phyloP scores from a whole-genome alignment of 2,888 invertebrate species.

The Pachycephus smyrnensis region DNA sequence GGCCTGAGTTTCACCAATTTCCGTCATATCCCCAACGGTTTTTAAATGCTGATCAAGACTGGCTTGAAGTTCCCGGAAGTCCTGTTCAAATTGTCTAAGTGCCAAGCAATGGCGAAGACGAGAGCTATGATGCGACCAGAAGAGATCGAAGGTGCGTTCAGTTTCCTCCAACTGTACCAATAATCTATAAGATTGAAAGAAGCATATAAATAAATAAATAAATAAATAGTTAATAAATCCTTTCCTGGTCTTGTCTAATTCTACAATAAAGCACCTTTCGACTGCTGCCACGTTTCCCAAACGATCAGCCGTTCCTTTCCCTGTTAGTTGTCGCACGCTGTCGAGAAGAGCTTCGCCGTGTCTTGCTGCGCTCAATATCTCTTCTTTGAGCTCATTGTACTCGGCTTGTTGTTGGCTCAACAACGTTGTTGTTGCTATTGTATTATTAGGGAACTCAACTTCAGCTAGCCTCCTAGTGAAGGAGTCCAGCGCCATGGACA shows the following conservation, averaged over 20 bases:
- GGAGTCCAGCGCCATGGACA: conserved; percentile 86
- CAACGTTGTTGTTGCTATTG: conserved; percentile 87
- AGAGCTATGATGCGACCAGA: conserved; percentile 93
- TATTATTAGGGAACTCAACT: conserved; percentile 94
- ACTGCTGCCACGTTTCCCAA: conserved; percentile 92
- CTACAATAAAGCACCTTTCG: conserved; percentile 76
- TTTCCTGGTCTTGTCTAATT: neutral
- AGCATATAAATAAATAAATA: neutral
- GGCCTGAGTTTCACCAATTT: conserved; percentile 88
- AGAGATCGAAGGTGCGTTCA: conserved; percentile 91
- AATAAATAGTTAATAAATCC: neutral
- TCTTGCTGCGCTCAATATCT: conserved; percentile 86
- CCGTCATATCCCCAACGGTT: conserved; percentile 85
- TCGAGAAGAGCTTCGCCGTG: conserved; percentile 90
- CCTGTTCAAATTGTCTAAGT: conserved; percentile 93
- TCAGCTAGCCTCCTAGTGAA: conserved; percentile 92
- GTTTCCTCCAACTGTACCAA: conserved; percentile 95
- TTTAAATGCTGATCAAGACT: conserved; percentile 85
- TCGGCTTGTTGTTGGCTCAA: conserved; percentile 85
- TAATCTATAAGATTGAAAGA: conserved; percentile 70
- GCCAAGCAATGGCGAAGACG: conserved; percentile 91
- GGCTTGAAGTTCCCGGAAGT: conserved; percentile 90
- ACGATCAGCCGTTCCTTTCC: conserved; percentile 73
- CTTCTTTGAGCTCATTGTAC: conserved; percentile 79
- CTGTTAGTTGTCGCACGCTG: conserved; percentile 75